A percentile compares a stretch with the other conserved stretches of the same genome.
Conservation (phyloP, 1,140 invertebrate species). For the Hyposmocoma kahamanoa region DNA sequence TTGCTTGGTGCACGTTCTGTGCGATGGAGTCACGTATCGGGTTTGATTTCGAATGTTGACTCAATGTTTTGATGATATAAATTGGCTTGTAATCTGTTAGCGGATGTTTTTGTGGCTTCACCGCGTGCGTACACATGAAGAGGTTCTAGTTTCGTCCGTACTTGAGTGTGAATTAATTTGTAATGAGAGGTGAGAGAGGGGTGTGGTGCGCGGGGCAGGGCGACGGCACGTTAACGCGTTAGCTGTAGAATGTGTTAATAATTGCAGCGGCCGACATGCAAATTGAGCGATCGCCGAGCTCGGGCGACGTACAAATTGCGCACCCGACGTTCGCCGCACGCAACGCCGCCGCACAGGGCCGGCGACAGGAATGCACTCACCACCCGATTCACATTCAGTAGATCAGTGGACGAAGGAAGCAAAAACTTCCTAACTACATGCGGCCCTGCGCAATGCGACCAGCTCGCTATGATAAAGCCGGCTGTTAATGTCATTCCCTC, state of each 20-base stretch:
- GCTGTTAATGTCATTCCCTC: background rate
- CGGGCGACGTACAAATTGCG: slow-evolving; percentile 57
- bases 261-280: slow-evolving; percentile 44
- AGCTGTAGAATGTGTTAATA: slow-evolving; percentile 41
- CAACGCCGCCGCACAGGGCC: slow-evolving; percentile 23
- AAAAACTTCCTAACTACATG: too few relatives aligned
- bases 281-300: slow-evolving; percentile 36
- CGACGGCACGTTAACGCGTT: slow-evolving; percentile 27
- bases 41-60: slow-evolving; percentile 37
- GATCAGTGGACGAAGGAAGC: too few relatives aligned
- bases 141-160: background rate
- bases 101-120: slow-evolving; percentile 22
- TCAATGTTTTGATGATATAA: slow-evolving; percentile 25
- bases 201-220: slow-evolving; percentile 16
- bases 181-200: too few relatives aligned
- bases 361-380: background rate
- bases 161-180: slow-evolving; percentile 52
- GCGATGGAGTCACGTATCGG: slow-evolving; percentile 35
- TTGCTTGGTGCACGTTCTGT: slow-evolving; percentile 33
- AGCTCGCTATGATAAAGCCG: too few relatives aligned
- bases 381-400: too few relatives aligned
- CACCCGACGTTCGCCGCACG: slow-evolving; percentile 23
- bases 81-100: slow-evolving; percentile 45
- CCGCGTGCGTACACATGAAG: slow-evolving; percentile 11
- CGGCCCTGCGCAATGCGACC: too few relatives aligned